Percentiles rank a stretch among this genome's conserved stretches.
Evolutionary conservation across 2,797 vertebrate genomes (phyloP).

Genomic region (Trachops cirrhosus): DNA sequence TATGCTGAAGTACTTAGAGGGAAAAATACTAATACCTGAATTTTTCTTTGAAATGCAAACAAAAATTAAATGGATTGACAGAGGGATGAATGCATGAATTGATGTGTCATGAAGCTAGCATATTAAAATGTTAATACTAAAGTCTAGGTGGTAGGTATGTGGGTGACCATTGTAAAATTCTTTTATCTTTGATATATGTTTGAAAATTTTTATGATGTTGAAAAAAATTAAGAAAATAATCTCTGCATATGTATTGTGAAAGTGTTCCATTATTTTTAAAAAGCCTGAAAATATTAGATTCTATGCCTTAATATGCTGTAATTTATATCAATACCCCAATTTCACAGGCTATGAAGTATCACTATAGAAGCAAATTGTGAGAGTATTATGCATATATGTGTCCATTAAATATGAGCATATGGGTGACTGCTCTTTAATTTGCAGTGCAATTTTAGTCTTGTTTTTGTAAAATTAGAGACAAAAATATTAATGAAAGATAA

Average conservation of each 20-base stretch:
- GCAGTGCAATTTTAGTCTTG: neutral
- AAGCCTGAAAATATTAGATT: neutral
- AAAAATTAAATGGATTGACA: neutral
- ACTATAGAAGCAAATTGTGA: neutral
- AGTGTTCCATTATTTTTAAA: neutral
- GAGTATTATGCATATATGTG: neutral
- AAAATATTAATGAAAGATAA: neutral
- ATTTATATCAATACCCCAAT: neutral
- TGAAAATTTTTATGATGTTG: neutral
- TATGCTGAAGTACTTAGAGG: neutral
- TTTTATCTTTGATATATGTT: neutral
- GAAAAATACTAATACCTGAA: neutral
- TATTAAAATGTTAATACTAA: neutral
- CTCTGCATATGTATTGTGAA: neutral
- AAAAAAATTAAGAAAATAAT: neutral
- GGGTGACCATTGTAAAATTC: neutral
- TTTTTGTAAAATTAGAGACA: neutral
- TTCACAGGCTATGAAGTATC: neutral
- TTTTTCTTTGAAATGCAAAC: conserved; percentile 6
- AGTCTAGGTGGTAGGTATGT: neutral
- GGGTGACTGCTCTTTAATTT: neutral
- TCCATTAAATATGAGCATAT: neutral
- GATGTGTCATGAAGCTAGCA: neutral
- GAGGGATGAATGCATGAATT: neutral
- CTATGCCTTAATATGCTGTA: neutral